These are phyloP conservation scores for Temnothorax longispinosus DNA, from an alignment of 1,140 invertebrate genomes.

Conservation along the genomic window DNA sequence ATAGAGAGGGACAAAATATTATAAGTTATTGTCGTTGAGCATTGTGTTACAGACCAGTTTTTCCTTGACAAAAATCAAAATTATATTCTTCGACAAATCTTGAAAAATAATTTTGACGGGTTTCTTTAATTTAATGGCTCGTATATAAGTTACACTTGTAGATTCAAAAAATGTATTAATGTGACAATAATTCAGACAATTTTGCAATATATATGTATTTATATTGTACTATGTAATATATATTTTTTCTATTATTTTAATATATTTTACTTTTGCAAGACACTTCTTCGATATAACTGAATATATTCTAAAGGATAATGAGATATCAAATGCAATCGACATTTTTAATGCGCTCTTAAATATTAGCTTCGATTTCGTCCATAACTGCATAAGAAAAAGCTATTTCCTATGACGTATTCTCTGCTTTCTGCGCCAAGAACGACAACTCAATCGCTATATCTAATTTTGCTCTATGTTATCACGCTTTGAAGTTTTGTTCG, in stretches of 20 bases:
- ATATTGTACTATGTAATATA: too few relatives aligned
- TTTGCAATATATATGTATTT: not conserved
- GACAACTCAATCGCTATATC: not conserved
- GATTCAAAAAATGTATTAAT: not conserved
- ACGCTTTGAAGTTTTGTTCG: slow-evolving; percentile 17
- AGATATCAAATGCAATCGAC: not conserved
- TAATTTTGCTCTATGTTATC: not conserved
- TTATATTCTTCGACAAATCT: not conserved
- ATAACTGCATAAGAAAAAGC: too few relatives aligned
- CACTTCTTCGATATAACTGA: not conserved
- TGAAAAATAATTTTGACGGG: not conserved
- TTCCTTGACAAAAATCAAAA: not conserved
- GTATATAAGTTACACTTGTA: not conserved
- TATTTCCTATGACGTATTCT: slow-evolving; percentile 15
- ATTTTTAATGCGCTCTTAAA: slow-evolving; percentile 28
- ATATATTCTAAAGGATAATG: not conserved
- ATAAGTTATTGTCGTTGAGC: not conserved
- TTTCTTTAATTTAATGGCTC: not conserved
- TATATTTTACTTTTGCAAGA: not conserved
- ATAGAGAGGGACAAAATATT: not conserved
- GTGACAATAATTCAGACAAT: not conserved
- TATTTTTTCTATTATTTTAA: not conserved
- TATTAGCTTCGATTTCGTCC: not conserved
- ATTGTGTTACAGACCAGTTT: not conserved
- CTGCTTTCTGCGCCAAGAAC: not conserved